Percentiles rank a stretch among this genome's conserved stretches.
Evolutionary conservation across 1,140 invertebrate species (phyloP).

Genomic region (Homarus americanus): DNA sequence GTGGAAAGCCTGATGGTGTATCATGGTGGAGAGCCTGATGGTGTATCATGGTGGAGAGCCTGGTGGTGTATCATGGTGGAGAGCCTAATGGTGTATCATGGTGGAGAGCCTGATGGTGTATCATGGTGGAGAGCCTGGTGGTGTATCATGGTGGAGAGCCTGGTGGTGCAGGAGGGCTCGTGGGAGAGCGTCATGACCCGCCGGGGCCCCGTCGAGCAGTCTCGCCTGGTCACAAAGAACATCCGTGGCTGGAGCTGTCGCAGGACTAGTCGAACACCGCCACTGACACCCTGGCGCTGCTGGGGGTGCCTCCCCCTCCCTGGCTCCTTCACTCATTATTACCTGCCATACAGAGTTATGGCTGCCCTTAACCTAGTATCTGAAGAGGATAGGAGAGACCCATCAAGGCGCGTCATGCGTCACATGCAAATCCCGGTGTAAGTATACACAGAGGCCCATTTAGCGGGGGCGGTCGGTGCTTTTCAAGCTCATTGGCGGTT

Average conservation of each 20-base stretch:
- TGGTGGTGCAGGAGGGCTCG: background rate
- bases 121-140: background rate
- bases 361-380: too few relatives aligned
- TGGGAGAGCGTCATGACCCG: background rate
- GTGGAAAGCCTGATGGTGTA: too few relatives aligned
- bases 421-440: too few relatives aligned
- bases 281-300: constrained; percentile 13
- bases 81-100: too few relatives aligned
- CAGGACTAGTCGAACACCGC: constrained; percentile 8
- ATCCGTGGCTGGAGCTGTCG: background rate
- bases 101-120: too few relatives aligned
- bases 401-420: too few relatives aligned
- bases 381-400: too few relatives aligned
- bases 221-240: constrained; percentile 17
- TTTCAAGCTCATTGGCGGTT: constrained; percentile 59
- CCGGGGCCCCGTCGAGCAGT: background rate
- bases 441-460: constrained; percentile 24
- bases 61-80: too few relatives aligned
- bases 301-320: background rate
- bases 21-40: too few relatives aligned
- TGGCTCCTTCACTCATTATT: background rate
- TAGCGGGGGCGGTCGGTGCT: constrained; percentile 53
- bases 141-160: background rate
- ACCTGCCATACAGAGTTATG: background rate
- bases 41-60: too few relatives aligned